Evolutionary conservation across 1,140 invertebrate species (phyloP), one percentile per base, ranked within the genome.

Genomic region (Hermetia illucens): DNA sequence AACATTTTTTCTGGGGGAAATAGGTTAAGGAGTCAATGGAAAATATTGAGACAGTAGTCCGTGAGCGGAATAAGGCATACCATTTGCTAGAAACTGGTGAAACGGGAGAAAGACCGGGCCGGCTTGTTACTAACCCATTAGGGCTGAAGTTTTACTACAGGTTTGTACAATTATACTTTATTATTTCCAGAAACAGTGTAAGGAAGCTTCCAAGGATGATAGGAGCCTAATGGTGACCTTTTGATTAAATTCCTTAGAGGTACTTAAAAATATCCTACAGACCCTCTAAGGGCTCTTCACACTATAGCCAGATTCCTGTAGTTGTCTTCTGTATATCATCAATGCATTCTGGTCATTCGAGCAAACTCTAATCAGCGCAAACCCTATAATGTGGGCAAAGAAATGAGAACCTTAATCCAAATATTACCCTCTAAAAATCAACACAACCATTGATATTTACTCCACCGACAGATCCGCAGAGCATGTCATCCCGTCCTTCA

Each of bases 51-150:
- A 63, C 67, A 21, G 87, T 98, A 5, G 78, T 98, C 1, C 68
- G 82, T 44, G 95, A 98, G 68, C 69, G 95, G 45, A 94, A 98
- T 62, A 65, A 72, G 48, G 94, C 95, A 4, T 94, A 87, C 63
- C 79, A 84, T 61, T 46, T 80, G 38, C 62, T 98, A 29, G 94
- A 98, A 74, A 91, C 84, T 33, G 93, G 92, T 1, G 70, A 79
- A 52, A 77, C 71, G 44, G 86, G 86, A 9, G 84, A 89, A 55
- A 61, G 79, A 37, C 78, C 81, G 15, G 64, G 65, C 17, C 66
- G 68, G 58, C 41, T 70, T 20, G 64, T 69, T 25, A 52, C 61
- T 8, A 79, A 71, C 63, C 30, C 59, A 4, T 58, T 86, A 44
- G 79, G 82, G 55, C 58, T 74, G 21, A 56, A 52, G 39, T 61